A percentile compares a stretch with the other conserved stretches of the same genome.
These are phyloP conservation scores for Pseudopleuronectes americanus DNA, from an alignment of 2,797 vertebrate genomes.

Conservation along the genomic window DNA sequence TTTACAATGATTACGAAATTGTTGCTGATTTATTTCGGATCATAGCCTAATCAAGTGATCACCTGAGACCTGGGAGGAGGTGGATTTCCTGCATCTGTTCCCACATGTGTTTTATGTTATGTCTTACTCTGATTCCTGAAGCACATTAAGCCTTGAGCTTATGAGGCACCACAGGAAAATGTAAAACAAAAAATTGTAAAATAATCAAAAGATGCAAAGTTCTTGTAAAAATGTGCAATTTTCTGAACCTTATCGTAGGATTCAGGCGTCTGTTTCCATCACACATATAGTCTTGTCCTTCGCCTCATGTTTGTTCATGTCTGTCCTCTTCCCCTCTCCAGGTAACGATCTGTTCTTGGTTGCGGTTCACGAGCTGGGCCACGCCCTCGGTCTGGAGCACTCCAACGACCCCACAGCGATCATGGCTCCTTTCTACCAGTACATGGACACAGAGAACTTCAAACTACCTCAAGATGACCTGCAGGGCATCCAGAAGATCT, in stretches of 20 bases:
- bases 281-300: no score
- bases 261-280: background rate
- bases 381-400: constrained; percentile 87
- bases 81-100: background rate
- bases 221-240: no score
- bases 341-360: constrained; percentile 91
- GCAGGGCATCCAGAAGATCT: constrained; percentile 90
- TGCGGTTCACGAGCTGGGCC: constrained; percentile 89
- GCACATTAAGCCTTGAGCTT: background rate
- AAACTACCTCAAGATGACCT: constrained; percentile 89
- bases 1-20: background rate
- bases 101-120: constrained; percentile 7
- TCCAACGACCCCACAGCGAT: constrained; percentile 88
- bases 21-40: no score
- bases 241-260: background rate
- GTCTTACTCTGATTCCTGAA: background rate
- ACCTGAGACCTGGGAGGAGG: background rate
- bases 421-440: constrained; percentile 92
- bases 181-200: no score
- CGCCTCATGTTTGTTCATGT: background rate
- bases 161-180: background rate
- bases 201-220: no score
- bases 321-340: constrained; percentile 52
- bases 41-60: background rate
- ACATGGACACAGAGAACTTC: constrained; percentile 89